Evolutionary conservation across 2,797 vertebrate genomes (phyloP), one percentile per base, ranked within the genome.

Genomic region (Sebastes oblongus): DNA sequence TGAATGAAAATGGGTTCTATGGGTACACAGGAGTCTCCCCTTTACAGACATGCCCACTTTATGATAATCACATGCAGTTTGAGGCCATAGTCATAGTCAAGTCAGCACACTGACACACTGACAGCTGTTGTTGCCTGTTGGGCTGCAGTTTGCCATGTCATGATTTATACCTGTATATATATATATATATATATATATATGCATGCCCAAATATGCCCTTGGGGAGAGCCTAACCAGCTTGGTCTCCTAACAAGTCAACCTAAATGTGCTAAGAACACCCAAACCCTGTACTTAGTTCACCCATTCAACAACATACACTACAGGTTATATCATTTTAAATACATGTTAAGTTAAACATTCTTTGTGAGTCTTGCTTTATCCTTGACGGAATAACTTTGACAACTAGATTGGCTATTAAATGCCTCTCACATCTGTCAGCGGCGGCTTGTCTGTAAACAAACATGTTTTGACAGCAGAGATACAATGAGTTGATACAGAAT

Each of bases 381-480:
- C 65, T 69, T 77, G 32, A 58, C 72, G 30, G 60, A 89, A 79
- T 71, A 85, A 69, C 24, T 84, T 71, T 62, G 67, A 81, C 66
- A 67, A 54, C 62, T 66, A 75, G 72, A 85, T 79, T 74, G 64
- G 79, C 80, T 85, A 88, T 91, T 88, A 89, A 92, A 91, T 72
- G 80, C 72, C 11, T 81, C 78, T 88, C 83, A 78, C 86, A 81
- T 92, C 83, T 78, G 86, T 89, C 82, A 88, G 83, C 20, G 16
- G 39, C 64, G 65, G 85, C 86, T 80, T 73, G 83, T 83, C 83
- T 79, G 84, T 80, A 89, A 87, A 92, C 81, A 93, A 90, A 89
- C 83, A 73, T 86, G 81, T 88, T 89, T 91, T 91, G 91, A 92
- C 88, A 89, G 88, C 72, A 77, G 60, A 78, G 80, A 92, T 87